Evolutionary conservation across 2,113 vertebrate species (phyloP).

Genomic region (Synodontis membranacea): DNA sequence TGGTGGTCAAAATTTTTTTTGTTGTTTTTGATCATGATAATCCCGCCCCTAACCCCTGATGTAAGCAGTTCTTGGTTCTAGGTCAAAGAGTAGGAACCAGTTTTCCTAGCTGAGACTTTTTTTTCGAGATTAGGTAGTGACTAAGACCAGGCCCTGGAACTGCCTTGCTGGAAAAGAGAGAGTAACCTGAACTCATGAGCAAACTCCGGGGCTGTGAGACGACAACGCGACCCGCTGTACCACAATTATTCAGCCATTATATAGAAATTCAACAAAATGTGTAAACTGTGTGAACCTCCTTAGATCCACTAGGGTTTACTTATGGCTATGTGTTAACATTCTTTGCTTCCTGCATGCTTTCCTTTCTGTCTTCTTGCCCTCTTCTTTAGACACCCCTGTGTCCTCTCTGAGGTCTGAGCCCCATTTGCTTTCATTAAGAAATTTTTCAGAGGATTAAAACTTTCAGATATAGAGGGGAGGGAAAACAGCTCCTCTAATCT

Average conservation of each 20-base stretch:
- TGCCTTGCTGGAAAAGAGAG: too few species aligned
- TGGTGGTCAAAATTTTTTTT: too few species aligned
- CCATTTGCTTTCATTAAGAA: conserved; percentile 47
- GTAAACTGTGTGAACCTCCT: neutral
- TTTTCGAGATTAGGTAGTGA: too few species aligned
- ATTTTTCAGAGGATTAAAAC: conserved; percentile 53
- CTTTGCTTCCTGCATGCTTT: neutral
- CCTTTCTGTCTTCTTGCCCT: neutral
- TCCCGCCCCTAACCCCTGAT: too few species aligned
- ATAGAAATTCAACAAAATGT: neutral
- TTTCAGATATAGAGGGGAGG: neutral
- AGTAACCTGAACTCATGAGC: neutral
- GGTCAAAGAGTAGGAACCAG: too few species aligned
- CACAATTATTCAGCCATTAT: neutral
- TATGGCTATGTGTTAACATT: neutral
- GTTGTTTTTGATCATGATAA: too few species aligned
- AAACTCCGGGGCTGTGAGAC: neutral
- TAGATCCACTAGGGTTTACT: neutral
- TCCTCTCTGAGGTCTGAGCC: conserved; percentile 1
- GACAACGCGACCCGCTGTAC: neutral
- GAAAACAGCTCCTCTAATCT: conserved; percentile 26
- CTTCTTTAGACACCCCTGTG: neutral
- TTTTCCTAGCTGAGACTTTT: too few species aligned
- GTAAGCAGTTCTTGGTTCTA: too few species aligned
- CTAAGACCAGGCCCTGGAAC: too few species aligned